phyloP scores from a whole-genome alignment of 1,140 invertebrate species.

The Campoletis sonorensis region DNA sequence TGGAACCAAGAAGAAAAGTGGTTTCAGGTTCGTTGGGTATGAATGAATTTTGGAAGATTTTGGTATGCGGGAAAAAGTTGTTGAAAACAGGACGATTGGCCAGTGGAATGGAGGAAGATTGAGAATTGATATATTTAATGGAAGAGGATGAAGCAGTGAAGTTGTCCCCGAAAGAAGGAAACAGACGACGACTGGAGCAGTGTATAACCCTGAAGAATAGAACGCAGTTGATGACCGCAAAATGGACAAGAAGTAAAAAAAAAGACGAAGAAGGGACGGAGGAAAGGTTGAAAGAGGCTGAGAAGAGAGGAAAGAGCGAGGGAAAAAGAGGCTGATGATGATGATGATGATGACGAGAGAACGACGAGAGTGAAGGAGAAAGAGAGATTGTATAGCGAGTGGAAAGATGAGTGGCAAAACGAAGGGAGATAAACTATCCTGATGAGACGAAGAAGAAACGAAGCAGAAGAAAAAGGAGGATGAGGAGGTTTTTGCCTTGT shows the following conservation, averaged over 20 bases:
- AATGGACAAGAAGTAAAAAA: slow-evolving; percentile 29
- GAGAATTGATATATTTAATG: not conserved
- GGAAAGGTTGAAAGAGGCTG: not conserved
- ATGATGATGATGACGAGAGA: not conserved
- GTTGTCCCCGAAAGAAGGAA: not conserved
- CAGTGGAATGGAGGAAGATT: not conserved
- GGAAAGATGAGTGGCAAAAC: slow-evolving; percentile 58
- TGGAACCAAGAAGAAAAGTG: too few relatives aligned
- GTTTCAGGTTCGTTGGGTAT: too few relatives aligned
- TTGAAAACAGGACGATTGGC: slow-evolving; percentile 1
- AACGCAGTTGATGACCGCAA: slow-evolving; percentile 33
- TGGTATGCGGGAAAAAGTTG: too few relatives aligned
- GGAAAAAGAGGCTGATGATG: slow-evolving; percentile 2
- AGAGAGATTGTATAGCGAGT: slow-evolving; percentile 53
- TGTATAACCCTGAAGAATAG: too few relatives aligned
- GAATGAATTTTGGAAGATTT: too few relatives aligned
- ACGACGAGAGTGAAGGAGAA: not conserved
- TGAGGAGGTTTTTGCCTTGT: not conserved
- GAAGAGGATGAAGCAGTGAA: not conserved
- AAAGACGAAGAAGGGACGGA: not conserved
- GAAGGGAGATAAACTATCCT: slow-evolving; percentile 48
- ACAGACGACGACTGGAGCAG: too few relatives aligned
- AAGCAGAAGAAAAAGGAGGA: not conserved
- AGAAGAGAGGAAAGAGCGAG: slow-evolving; percentile 9
- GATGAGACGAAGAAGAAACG: not conserved